Percentiles rank a stretch among this genome's conserved stretches.
These are phyloP conservation scores for Oscheius onirici DNA, from an alignment of 2,888 invertebrate genomes.

Conservation along the genomic window DNA sequence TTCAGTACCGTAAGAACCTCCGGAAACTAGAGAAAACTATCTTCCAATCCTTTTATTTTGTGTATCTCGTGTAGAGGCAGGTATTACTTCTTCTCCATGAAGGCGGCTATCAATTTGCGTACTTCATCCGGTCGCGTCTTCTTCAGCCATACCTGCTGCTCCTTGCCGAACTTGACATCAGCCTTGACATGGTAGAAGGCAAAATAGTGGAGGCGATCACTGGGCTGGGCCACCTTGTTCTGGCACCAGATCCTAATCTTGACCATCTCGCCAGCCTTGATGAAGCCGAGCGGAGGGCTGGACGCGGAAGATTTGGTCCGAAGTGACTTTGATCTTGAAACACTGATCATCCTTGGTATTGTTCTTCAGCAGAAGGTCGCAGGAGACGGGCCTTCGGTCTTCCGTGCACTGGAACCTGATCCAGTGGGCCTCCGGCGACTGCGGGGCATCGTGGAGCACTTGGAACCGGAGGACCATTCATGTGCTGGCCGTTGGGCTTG, in stretches of 20 bases:
- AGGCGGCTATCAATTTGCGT: background rate
- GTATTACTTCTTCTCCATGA: conserved; percentile 3
- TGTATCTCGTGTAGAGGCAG: background rate
- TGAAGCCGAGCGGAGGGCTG: conserved; percentile 61
- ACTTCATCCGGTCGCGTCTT: conserved; percentile 52
- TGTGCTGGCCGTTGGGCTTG: no score
- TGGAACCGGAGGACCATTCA: background rate
- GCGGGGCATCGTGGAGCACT: conserved; percentile 15
- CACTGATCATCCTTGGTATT: conserved; percentile 44
- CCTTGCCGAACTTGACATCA: conserved; percentile 36
- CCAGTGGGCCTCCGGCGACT: conserved; percentile 39
- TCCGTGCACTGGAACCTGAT: conserved; percentile 44
- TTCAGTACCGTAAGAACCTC: no score
- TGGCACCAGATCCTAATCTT: conserved; percentile 35
- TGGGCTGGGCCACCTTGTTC: conserved; percentile 40
- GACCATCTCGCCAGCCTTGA: conserved; percentile 52
- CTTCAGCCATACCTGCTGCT: conserved; percentile 41
- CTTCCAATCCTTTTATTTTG: no score
- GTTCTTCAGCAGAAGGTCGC: conserved; percentile 49
- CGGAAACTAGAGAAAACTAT: no score
- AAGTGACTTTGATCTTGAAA: conserved; percentile 60
- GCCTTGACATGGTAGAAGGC: conserved; percentile 57
- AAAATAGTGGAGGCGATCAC: conserved; percentile 52
- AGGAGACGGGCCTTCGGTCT: conserved; percentile 23
- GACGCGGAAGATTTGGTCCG: conserved; percentile 61